phyloP scores from a whole-genome alignment of 2,113 vertebrate species.

The rabbit (Oryctolagus cuniculus) region mOryCun1.1 NC_091432.1:207474501-207475000 shows the following conservation, averaged over 20 bases:
- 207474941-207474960: background rate
- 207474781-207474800: background rate
- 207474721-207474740: background rate
- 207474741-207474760: background rate
- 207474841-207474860: background rate
- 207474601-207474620: background rate
- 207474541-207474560: background rate
- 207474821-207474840: background rate
- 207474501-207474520: constrained; percentile 72
- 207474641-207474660: background rate
- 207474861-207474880: background rate
- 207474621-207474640: background rate
- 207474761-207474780: background rate
- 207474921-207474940: background rate
- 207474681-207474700: background rate
- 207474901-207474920: background rate
- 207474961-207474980: background rate
- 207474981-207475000: background rate
- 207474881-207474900: background rate
- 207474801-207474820: background rate
- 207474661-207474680: background rate
- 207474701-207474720: background rate
- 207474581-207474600: background rate
- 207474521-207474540: constrained; percentile 34
- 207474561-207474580: constrained; percentile 7